These are phyloP conservation scores for Chinchilla lanigera DNA, from an alignment of 2,113 vertebrate species.

Conservation along the genomic window DNA sequence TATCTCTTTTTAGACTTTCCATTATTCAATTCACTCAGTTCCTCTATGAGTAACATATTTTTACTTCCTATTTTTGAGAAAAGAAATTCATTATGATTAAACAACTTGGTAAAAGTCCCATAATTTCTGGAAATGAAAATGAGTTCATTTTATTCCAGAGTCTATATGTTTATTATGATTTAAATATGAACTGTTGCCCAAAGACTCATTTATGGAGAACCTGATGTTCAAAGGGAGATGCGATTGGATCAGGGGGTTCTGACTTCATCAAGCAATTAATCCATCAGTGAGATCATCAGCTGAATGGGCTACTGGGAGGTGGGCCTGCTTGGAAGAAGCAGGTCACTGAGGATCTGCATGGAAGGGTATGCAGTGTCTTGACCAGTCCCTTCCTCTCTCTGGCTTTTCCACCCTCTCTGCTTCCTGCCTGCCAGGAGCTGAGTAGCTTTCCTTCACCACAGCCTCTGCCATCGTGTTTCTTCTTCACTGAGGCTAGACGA, in stretches of 20 bases:
- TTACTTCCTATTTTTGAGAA: slow-evolving; percentile 46
- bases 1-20: not conserved
- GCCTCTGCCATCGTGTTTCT: not conserved
- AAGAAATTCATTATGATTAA: slow-evolving; percentile 27
- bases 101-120: not conserved
- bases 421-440: not conserved
- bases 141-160: slow-evolving; percentile 24
- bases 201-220: not conserved
- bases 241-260: not conserved
- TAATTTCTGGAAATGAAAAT: not conserved
- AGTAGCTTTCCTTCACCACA: not conserved
- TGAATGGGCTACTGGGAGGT: not conserved
- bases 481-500: not conserved
- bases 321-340: not conserved
- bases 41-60: not conserved
- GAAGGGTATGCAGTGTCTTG: not conserved
- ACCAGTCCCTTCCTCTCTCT: not conserved
- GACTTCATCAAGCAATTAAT: not conserved
- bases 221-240: not conserved
- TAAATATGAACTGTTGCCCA: not conserved
- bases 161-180: not conserved
- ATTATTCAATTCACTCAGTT: not conserved
- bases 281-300: not conserved
- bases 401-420: not conserved
- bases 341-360: not conserved